Conservation (phyloP, 2,888 invertebrate species). For the Amphiduros pacificus region DNA sequence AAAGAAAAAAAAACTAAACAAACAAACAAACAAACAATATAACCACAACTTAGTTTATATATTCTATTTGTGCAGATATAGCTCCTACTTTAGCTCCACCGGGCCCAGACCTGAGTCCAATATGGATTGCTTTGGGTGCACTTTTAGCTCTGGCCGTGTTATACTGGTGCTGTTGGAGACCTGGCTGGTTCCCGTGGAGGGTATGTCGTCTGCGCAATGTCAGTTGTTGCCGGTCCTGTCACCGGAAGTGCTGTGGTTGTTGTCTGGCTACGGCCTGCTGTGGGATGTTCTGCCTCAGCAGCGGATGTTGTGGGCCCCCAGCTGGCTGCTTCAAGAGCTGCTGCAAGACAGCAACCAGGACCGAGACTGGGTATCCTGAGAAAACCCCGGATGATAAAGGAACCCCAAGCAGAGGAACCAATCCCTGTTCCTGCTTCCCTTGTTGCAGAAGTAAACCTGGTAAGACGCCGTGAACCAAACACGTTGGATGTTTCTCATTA, state of each 20-base stretch:
- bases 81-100: no score
- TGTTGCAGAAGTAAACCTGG: background rate
- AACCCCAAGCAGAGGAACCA: background rate
- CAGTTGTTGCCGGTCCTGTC: conserved; percentile 27
- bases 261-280: background rate
- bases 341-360: background rate
- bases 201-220: conserved; percentile 38
- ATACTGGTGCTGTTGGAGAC: conserved; percentile 44
- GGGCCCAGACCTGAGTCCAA: conserved; percentile 24
- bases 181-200: conserved; percentile 42
- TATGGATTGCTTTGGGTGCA: conserved; percentile 28
- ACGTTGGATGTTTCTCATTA: no score
- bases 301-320: conserved; percentile 19
- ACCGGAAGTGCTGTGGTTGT: background rate
- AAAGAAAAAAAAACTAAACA: no score
- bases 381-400: background rate
- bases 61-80: no score
- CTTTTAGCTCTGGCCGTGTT: conserved; percentile 23
- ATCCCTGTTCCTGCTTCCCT: background rate
- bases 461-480: no score
- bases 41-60: no score
- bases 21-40: no score
- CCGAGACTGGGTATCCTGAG: conserved; percentile 10
- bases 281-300: conserved; percentile 1
- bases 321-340: conserved; percentile 9